Conservation (phyloP, 2,888 invertebrate genomes). For the Cacoxenus indagator region DNA sequence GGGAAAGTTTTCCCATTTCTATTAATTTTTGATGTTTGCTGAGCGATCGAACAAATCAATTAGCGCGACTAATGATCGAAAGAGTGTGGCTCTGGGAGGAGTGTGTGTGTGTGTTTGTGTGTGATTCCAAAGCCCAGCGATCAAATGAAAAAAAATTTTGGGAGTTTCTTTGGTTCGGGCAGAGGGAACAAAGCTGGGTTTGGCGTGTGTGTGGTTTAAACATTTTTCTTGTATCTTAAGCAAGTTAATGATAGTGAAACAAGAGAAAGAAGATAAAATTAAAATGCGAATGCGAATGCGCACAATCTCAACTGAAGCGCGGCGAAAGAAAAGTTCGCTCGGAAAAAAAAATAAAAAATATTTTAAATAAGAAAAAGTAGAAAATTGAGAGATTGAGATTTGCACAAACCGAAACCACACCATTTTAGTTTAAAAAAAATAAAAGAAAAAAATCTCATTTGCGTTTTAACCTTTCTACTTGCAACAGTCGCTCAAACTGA, state of each 20-base stretch:
- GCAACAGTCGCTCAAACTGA: conserved; percentile 68
- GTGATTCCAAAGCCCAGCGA: background rate
- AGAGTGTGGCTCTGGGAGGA: conserved; percentile 35
- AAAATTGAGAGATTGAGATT: conserved; percentile 47
- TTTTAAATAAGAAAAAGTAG: conserved; percentile 25
- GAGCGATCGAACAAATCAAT: conserved; percentile 14
- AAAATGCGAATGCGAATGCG: conserved; percentile 26
- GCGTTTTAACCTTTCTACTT: conserved; percentile 47
- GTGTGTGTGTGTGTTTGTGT: background rate
- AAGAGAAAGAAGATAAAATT: background rate
- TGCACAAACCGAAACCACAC: conserved; percentile 18
- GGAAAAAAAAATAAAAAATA: conserved; percentile 34
- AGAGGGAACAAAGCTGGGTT: background rate
- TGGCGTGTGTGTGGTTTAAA: background rate
- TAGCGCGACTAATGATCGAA: conserved; percentile 34
- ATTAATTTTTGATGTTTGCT: too few relatives aligned
- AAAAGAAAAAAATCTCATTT: conserved; percentile 41
- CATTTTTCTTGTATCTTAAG: background rate
- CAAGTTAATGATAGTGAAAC: conserved; percentile 18
- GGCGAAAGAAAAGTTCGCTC: background rate
- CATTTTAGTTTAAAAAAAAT: background rate
- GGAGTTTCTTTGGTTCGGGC: conserved; percentile 6
- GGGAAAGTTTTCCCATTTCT: too few relatives aligned
- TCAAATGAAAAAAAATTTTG: conserved; percentile 19
- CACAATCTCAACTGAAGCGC: conserved; percentile 19